Evolutionary conservation across 30 jellyfish, hydroid and myxozoan genomes (phyloP), one percentile per base, ranked within the genome.

Genomic region (Pseudorhiza aurosa): DNA sequence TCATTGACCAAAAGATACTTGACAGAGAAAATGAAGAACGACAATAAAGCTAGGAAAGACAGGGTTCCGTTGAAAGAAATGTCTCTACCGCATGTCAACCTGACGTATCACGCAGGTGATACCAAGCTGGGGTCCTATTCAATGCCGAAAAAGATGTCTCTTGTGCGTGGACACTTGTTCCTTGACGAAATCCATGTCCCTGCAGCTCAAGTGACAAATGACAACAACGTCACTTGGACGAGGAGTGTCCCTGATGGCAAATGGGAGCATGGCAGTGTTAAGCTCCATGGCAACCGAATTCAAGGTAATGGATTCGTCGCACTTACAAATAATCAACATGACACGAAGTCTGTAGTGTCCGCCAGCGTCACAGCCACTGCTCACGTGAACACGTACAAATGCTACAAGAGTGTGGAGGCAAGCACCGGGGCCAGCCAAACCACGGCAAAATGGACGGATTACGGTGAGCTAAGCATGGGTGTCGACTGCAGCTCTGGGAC

Each of bases 221-320:
- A 40, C 33, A 26, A 78, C 65, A 78, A 46, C 6, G 42, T 78
- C 31, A n/a, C 82, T 1, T 78, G 90, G 90, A 53, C 90, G 49
- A 63, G 90, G 35, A 39, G 27, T 6, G 82, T 78, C 36, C 27
- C 70, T 26, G 82, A 47, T 21, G 90, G 82, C 1, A 78, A 78
- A 78, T 78, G 82, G 82, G 90, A 78, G 46, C 83, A 78, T 78
- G 90, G 90, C 17, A 24, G 63, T 19, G 87, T 75, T 26, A 76
- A 76, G 44, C 22, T 76, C 29, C 78, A 58, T 21, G 71, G 69
- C 24, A 47, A 33, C 14, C 42, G 59, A 4, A 49, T 4, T 1
- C 80, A 58, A 39, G 88, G 88, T 21, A 69, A 76, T 40, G 88
- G 88, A 32, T 76, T 76, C 44, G 58, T 76, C 18, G 50, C 88